phyloP scores from a whole-genome alignment of 2,113 vertebrate species.

The Cercocebus atys region DNA sequence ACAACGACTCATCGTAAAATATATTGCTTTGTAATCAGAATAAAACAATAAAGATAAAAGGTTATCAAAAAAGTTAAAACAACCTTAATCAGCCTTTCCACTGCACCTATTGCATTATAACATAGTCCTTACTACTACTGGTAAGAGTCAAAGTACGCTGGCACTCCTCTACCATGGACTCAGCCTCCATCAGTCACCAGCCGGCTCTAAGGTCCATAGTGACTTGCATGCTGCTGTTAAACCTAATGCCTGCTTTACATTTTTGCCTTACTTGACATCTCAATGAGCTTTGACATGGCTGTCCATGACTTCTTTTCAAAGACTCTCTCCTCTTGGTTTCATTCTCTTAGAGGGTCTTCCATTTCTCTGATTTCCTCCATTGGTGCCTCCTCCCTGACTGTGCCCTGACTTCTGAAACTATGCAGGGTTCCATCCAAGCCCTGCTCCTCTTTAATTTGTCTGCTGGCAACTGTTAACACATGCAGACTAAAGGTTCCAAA shows the following conservation, averaged over 20 bases:
- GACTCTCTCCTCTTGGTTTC: background rate
- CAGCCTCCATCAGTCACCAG: background rate
- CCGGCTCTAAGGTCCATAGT: background rate
- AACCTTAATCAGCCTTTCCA: background rate
- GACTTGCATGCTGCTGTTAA: background rate
- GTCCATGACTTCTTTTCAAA: background rate
- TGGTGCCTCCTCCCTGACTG: background rate
- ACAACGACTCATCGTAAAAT: background rate
- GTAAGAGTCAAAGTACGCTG: rapidly evolving
- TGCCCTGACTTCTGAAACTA: background rate
- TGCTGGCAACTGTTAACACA: background rate
- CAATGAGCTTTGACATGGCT: background rate
- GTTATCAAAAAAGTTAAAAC: background rate
- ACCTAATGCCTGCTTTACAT: background rate
- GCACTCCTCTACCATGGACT: background rate
- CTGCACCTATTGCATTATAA: rapidly evolving
- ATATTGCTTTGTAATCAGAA: background rate
- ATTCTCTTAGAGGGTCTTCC: background rate
- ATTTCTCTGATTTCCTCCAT: background rate
- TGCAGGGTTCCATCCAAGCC: rapidly evolving
- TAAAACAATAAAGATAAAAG: constrained; percentile 57
- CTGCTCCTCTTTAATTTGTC: background rate
- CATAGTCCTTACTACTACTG: background rate
- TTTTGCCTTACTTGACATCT: background rate
- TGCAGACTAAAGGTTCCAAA: background rate